These are phyloP conservation scores for Amiota communis DNA, from an alignment of 2,888 invertebrate genomes.

Conservation along the genomic window DNA sequence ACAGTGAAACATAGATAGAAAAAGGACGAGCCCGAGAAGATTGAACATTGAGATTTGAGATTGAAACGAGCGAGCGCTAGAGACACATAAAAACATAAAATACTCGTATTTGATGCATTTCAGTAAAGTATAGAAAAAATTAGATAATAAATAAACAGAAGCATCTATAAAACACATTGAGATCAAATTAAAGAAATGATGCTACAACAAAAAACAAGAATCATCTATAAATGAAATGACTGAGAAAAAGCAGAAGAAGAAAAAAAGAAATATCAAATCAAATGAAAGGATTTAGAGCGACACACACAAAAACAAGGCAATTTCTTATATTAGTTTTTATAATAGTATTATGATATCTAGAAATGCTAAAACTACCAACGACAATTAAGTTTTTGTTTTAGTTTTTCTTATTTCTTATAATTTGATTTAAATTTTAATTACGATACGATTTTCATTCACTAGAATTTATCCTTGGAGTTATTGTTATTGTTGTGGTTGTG, in stretches of 20 bases:
- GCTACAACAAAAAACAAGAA: constrained; percentile 2
- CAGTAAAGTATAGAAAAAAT: neutral
- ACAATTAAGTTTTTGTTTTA: constrained; percentile 54
- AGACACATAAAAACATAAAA: no score
- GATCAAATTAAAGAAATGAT: neutral
- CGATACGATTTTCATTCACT: constrained; percentile 44
- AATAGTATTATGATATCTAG: constrained; percentile 20
- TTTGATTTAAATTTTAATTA: constrained; percentile 48
- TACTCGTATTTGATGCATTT: no score
- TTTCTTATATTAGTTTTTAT: constrained; percentile 1
- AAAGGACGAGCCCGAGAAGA: no score
- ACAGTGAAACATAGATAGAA: no score
- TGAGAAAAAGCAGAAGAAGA: constrained; percentile 14
- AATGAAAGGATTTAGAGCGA: constrained; percentile 34
- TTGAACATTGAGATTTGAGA: no score
- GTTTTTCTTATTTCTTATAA: constrained; percentile 15
- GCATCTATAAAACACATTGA: neutral
- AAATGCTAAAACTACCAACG: constrained; percentile 55
- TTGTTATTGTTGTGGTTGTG: constrained; percentile 42
- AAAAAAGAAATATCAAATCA: constrained; percentile 36
- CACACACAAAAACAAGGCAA: constrained; percentile 36
- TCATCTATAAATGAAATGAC: constrained; percentile 9
- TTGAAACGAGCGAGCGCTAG: no score
- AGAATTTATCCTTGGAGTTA: constrained; percentile 28
- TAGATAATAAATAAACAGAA: neutral